These are phyloP conservation scores for Dolichomitus sp. DNA, from an alignment of 2,888 invertebrate species.

Conservation along the genomic window DNA sequence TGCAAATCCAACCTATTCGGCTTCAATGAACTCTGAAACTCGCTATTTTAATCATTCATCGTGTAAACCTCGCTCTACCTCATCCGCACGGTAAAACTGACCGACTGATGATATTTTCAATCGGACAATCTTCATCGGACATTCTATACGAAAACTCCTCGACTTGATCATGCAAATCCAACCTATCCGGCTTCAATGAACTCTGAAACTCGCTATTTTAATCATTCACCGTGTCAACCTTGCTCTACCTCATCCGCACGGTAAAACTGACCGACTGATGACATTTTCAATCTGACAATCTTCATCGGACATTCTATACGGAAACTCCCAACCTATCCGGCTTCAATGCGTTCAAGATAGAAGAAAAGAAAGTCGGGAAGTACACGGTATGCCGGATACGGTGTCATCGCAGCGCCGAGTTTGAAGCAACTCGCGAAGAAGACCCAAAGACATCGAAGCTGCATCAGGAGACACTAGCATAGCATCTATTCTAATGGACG, in stretches of 20 bases:
- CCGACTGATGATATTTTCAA: neutral
- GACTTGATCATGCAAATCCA: too few relatives aligned
- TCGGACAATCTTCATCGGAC: neutral
- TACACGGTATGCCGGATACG: constrained; percentile 28
- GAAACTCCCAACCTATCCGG: too few relatives aligned
- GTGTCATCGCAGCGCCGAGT: constrained; percentile 25
- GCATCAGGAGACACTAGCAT: constrained; percentile 4
- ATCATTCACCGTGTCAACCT: neutral
- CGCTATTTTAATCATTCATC: neutral
- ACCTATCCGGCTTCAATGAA: too few relatives aligned
- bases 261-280: neutral
- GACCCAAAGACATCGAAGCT: neutral
- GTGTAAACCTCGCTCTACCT: neutral
- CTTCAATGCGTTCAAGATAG: neutral
- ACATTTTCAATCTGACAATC: neutral
- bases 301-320: neutral
- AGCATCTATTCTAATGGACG: constrained; percentile 77
- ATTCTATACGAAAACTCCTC: neutral
- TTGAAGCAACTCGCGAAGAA: constrained; percentile 12
- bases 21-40: neutral
- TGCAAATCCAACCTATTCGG: too few relatives aligned
- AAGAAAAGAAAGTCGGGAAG: constrained; percentile 3
- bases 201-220: neutral
- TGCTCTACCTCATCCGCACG: neutral
- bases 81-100: neutral